Evolutionary conservation across 2,888 invertebrate genomes (phyloP).

Genomic region (Mesorhabditis spiculigera): DNA sequence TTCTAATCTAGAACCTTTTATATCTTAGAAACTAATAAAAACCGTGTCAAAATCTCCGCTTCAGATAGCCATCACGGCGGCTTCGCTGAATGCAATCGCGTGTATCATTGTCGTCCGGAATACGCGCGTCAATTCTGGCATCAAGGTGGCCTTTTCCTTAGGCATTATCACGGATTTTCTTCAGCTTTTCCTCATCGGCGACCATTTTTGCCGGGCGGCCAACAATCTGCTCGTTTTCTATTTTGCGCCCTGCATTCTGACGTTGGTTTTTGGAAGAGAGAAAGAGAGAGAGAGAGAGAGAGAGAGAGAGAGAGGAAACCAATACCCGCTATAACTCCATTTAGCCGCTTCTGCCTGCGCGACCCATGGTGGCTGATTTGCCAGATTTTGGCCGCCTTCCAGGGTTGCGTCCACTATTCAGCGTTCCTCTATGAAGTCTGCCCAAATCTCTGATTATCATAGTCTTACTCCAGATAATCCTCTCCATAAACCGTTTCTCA

Average conservation of each 20-base stretch:
- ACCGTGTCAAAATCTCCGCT: not conserved
- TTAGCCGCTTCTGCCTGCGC: constrained; percentile 1
- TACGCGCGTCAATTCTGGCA: no score
- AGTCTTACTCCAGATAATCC: not conserved
- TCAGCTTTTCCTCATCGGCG: not conserved
- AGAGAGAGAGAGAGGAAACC: no score
- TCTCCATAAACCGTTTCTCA: not conserved
- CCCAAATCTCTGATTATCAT: not conserved
- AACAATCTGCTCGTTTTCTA: not conserved
- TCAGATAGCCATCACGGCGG: not conserved
- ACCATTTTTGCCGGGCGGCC: not conserved
- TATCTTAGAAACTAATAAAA: no score
- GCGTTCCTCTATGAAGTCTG: constrained; percentile 4
- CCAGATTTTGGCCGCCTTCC: constrained; percentile 5
- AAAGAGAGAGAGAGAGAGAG: no score
- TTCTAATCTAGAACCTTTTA: not conserved
- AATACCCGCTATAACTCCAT: not conserved
- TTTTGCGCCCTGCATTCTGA: not conserved
- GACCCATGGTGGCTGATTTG: constrained; percentile 4
- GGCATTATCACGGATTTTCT: no score
- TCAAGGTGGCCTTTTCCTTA: no score
- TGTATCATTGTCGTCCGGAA: no score
- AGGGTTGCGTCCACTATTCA: not conserved
- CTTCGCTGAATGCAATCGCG: not conserved
- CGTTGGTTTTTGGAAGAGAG: not conserved